Percentiles rank a stretch among this genome's conserved stretches.
Evolutionary conservation across 2,797 vertebrate species (phyloP).

Genomic region (Champsocephalus esox): DNA sequence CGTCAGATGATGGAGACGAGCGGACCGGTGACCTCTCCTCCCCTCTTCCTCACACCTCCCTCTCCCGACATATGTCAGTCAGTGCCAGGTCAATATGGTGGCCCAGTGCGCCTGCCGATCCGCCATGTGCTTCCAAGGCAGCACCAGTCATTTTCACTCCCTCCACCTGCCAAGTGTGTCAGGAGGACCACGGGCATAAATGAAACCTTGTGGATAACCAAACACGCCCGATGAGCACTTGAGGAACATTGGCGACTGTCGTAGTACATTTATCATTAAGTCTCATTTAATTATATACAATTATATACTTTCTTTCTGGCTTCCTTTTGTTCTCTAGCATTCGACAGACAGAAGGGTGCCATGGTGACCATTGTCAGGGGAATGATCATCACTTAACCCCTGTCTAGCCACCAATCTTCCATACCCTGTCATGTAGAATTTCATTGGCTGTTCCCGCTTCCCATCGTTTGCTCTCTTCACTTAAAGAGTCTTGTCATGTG

Average conservation of each 20-base stretch:
- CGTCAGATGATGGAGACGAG: slow-evolving; percentile 59
- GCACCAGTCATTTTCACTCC: slow-evolving; percentile 51
- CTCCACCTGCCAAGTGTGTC: slow-evolving; percentile 68
- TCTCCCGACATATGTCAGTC: slow-evolving; percentile 80
- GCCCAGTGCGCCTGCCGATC: slow-evolving; percentile 68
- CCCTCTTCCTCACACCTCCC: slow-evolving; percentile 64
- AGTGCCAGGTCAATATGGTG: slow-evolving; percentile 79
- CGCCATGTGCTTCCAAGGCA: slow-evolving; percentile 78
- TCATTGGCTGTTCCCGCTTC: too few species aligned
- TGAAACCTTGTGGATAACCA: slow-evolving; percentile 59
- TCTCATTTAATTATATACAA: too few species aligned
- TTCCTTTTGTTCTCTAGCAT: too few species aligned
- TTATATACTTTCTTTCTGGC: too few species aligned
- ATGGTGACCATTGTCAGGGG: too few species aligned
- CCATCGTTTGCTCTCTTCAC: too few species aligned
- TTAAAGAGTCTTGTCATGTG: too few species aligned
- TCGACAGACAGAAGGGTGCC: too few species aligned
- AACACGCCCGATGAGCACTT: slow-evolving; percentile 44
- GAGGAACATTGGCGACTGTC: neutral
- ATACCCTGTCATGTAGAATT: too few species aligned
- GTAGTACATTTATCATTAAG: too few species aligned
- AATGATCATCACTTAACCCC: too few species aligned
- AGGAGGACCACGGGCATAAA: slow-evolving; percentile 56
- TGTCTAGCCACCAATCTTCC: too few species aligned
- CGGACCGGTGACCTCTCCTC: slow-evolving; percentile 61